Evolutionary conservation across 2,113 vertebrate species (phyloP), one percentile per base, ranked within the genome.

Genomic region (Poeciliopsis turrubarensis): DNA sequence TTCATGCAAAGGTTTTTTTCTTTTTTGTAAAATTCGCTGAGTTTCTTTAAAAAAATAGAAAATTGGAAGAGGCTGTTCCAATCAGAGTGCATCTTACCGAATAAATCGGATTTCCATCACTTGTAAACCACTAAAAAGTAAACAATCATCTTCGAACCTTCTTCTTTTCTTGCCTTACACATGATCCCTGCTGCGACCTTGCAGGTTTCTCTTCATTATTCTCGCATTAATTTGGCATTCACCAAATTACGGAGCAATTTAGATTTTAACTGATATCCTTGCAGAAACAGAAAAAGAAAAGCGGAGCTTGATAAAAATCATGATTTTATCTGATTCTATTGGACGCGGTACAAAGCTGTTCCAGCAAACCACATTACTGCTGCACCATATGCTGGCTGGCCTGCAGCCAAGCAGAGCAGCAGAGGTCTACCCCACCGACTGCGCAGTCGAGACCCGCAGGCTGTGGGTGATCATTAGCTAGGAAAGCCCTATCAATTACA

Each of bases 401-500:
- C 68, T 22, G 67, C 73, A 47, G 86, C 90, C 91, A 92, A 65
- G 15, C 32, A 26, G 81, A 79, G 70, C 60, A 34, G 74, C 14
- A 72, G 69, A 32, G 75, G 68, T 79, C 70, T 76, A 86, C 77
- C 68, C 77, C 66, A 66, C 79, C 78, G 77, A 81, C 82, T 82
- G 81, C 60, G 77, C 54, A 75, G 66, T 81, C 77, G 65, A 66
- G 77, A 73, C 79, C 72, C 84, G 66, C 75, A 44, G 79, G 68
- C 85, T 81, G 80, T 31, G 79, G 87, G 81, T 66, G 66, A 86
- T 91, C 83, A 79, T 92, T 89, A 90, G 85, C 65, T 82, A 89
- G 81, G 51, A 90, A 81, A 89, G 89, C 83, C 84, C 84, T 84
- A 88, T 90, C 87, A 77, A 80, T 92, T 89, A 91, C 85, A 75